phyloP scores from a whole-genome alignment of 2,113 vertebrate species.

The Syngnathoides biaculeatus region DNA sequence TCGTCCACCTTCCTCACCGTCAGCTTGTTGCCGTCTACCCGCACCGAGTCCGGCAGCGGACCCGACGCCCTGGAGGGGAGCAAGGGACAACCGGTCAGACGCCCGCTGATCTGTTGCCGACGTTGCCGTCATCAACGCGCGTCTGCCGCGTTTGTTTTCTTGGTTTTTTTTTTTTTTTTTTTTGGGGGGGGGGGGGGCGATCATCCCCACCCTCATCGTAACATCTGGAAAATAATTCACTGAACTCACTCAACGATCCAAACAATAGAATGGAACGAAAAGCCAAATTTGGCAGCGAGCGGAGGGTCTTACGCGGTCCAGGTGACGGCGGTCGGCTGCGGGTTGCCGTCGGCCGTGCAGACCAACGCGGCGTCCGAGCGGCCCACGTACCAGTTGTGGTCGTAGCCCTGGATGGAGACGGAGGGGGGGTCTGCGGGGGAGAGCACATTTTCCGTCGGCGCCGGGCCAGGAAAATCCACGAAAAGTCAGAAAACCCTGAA shows the following conservation, averaged over 20 bases:
- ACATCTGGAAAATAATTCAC: no score
- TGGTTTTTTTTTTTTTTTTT: no score
- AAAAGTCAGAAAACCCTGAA: no score
- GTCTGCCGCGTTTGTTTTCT: no score
- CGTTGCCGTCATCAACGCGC: no score
- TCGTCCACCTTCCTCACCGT: conserved; percentile 77
- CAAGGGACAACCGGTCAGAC: no score
- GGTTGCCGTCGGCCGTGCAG: conserved; percentile 77
- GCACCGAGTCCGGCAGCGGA: conserved; percentile 60
- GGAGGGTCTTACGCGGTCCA: conserved; percentile 75
- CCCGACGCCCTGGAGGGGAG: conserved; percentile 50
- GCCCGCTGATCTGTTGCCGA: no score
- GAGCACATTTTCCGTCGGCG: neutral
- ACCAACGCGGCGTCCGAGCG: conserved; percentile 67
- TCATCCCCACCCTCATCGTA: no score
- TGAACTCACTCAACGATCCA: no score
- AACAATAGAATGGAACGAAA: no score
- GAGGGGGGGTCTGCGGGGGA: conserved; percentile 71
- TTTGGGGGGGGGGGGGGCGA: no score
- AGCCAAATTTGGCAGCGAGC: neutral
- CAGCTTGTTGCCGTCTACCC: conserved; percentile 64
- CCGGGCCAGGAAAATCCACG: no score
- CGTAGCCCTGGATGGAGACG: conserved; percentile 79
- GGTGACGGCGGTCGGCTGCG: conserved; percentile 59
- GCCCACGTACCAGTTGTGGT: conserved; percentile 83